A percentile compares a stretch with the other conserved stretches of the same genome.
Evolutionary conservation across 2,797 vertebrate species (phyloP).

Genomic region (Coranthus polyacanthus): DNA sequence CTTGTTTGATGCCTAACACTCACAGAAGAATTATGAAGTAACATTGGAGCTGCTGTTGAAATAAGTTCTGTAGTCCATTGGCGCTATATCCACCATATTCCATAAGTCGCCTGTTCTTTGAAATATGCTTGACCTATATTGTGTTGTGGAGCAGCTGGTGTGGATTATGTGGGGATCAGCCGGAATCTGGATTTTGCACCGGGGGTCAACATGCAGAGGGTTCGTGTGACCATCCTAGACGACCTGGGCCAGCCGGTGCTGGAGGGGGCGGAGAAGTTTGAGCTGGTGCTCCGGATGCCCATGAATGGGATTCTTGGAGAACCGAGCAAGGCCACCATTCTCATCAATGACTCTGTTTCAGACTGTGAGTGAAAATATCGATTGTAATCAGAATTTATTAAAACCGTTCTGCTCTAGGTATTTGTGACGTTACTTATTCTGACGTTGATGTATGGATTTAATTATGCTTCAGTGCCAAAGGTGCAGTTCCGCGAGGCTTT

Average conservation of each 20-base stretch:
- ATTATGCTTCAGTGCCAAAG: constrained; percentile 88
- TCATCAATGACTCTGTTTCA: constrained; percentile 93
- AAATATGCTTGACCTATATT: constrained; percentile 49
- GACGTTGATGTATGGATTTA: constrained; percentile 25
- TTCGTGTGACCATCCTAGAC: constrained; percentile 91
- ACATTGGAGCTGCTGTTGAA: constrained; percentile 27
- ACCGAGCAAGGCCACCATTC: constrained; percentile 88
- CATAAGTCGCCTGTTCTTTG: constrained; percentile 32
- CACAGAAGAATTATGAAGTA: constrained; percentile 54
- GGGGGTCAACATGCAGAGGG: constrained; percentile 91
- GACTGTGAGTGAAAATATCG: constrained; percentile 88
- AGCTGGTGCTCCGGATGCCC: constrained; percentile 93
- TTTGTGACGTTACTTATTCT: background rate
- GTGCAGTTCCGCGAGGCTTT: constrained; percentile 92
- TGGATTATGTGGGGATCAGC: constrained; percentile 96
- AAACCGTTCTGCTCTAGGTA: background rate
- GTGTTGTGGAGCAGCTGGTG: constrained; percentile 85
- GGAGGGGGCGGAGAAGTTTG: constrained; percentile 93
- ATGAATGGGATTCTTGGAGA: constrained; percentile 92
- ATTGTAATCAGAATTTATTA: background rate
- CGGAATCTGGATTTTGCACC: constrained; percentile 93
- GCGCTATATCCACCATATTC: constrained; percentile 11
- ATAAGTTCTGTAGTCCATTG: constrained; percentile 25
- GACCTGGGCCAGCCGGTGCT: constrained; percentile 92
- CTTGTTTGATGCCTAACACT: constrained; percentile 30